phyloP scores from a whole-genome alignment of 2,888 invertebrate genomes.

The Trilocha varians region DNA sequence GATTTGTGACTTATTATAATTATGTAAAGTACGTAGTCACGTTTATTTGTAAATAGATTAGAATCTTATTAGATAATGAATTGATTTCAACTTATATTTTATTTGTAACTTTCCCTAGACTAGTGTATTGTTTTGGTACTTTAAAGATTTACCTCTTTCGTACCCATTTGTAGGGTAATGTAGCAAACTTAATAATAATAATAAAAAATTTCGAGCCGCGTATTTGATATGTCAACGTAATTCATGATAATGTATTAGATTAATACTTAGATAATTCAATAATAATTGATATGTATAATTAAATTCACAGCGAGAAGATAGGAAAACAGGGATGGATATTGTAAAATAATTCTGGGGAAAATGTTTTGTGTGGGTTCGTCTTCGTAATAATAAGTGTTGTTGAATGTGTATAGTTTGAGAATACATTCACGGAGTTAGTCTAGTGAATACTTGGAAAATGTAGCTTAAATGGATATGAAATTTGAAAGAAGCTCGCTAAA shows the following conservation, averaged over 20 bases:
- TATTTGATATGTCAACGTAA: slow-evolving; percentile 73
- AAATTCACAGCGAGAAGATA: slow-evolving; percentile 65
- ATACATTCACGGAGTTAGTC: slow-evolving; percentile 51
- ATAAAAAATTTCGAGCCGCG: slow-evolving; percentile 71
- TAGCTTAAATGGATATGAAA: slow-evolving; percentile 18
- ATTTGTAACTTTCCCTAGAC: slow-evolving; percentile 33
- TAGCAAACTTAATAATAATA: slow-evolving; percentile 59
- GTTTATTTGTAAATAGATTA: slow-evolving; percentile 51
- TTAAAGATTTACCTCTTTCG: slow-evolving; percentile 47
- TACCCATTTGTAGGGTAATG: slow-evolving; percentile 62
- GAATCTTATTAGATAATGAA: slow-evolving; percentile 32
- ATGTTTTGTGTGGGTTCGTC: slow-evolving; percentile 63
- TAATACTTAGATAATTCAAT: slow-evolving; percentile 63
- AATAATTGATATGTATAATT: slow-evolving; percentile 53
- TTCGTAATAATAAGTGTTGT: slow-evolving; percentile 66
- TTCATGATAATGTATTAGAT: slow-evolving; percentile 68
- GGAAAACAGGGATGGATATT: slow-evolving; percentile 72
- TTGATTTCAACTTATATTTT: slow-evolving; percentile 30
- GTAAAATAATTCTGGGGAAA: slow-evolving; percentile 44
- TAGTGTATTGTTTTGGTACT: slow-evolving; percentile 30
- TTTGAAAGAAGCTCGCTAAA: slow-evolving; percentile 52
- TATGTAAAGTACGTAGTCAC: background rate
- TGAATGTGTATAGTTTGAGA: slow-evolving; percentile 64
- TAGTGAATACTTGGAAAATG: slow-evolving; percentile 42
- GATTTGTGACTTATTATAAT: slow-evolving; percentile 41